Conservation (phyloP, 2,888 invertebrate genomes). For the Suillia variegata region DNA sequence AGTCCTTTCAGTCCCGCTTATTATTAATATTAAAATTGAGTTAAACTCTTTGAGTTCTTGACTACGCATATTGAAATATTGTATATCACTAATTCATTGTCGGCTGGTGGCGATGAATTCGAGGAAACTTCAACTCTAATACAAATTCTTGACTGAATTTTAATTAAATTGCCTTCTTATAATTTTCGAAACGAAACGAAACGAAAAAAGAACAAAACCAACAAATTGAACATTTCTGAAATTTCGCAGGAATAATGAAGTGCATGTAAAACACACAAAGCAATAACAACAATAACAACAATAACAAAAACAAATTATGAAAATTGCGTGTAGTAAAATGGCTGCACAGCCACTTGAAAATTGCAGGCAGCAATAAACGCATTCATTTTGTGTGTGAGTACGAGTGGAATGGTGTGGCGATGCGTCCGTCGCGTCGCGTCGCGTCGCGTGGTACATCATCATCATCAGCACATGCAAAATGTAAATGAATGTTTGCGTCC, state of each 20-base stretch:
- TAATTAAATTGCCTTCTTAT: too few species aligned
- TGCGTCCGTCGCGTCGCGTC: neutral
- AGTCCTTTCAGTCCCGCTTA: too few species aligned
- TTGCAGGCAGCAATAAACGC: slow-evolving; percentile 10
- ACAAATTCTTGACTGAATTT: slow-evolving; percentile 15
- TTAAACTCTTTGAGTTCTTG: too few species aligned
- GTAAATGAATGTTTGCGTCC: neutral
- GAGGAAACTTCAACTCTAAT: neutral
- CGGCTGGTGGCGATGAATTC: too few species aligned
- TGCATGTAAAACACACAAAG: neutral
- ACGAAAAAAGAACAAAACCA: too few species aligned
- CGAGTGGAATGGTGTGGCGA: neutral
- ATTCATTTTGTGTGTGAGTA: neutral
- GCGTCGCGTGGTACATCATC: too few species aligned
- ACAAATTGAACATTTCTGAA: neutral
- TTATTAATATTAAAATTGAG: too few species aligned
- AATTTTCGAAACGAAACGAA: too few species aligned
- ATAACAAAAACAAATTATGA: neutral
- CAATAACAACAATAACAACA: neutral
- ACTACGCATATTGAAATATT: too few species aligned
- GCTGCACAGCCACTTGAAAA: slow-evolving; percentile 9
- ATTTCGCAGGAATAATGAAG: neutral
- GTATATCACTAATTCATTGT: too few species aligned
- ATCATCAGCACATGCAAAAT: too few species aligned
- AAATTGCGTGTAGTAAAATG: neutral